Evolutionary conservation across 2,113 vertebrate species (phyloP).

Genomic region (Copsychus sechellarum): DNA sequence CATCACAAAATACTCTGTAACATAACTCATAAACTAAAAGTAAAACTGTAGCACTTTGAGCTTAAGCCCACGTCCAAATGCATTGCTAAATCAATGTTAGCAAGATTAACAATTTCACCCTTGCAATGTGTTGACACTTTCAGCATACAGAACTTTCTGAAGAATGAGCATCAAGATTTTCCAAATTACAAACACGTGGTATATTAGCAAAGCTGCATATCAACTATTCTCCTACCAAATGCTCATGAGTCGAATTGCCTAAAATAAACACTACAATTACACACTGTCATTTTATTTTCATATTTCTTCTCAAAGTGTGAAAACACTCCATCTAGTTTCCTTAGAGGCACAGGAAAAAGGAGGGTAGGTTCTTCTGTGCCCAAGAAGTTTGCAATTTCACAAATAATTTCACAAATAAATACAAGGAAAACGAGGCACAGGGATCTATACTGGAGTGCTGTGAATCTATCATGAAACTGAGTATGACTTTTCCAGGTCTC

Average conservation of each 20-base stretch:
- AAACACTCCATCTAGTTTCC: not conserved
- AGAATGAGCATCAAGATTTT: not conserved
- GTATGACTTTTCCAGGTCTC: not conserved
- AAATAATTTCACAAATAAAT: not conserved
- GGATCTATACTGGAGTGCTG: not conserved
- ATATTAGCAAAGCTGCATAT: not conserved
- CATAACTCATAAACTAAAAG: not conserved
- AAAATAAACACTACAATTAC: not conserved
- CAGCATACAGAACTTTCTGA: not conserved
- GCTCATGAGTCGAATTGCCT: not conserved
- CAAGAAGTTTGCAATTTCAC: not conserved
- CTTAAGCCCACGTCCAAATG: not conserved
- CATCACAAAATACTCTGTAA: not conserved
- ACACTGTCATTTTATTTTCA: not conserved
- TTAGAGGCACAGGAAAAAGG: not conserved
- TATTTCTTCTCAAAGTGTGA: not conserved
- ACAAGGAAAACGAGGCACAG: not conserved
- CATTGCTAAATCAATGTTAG: not conserved
- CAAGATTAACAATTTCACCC: not conserved
- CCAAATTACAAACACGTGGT: not conserved
- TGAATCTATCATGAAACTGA: not conserved
- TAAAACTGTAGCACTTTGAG: not conserved
- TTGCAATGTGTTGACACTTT: not conserved
- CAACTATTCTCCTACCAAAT: not conserved
- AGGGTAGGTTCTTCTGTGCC: not conserved